Evolutionary conservation across 2,113 vertebrate genomes (phyloP), one percentile per base, ranked within the genome.

Genomic region (Leptobrachium ailaonicum): DNA sequence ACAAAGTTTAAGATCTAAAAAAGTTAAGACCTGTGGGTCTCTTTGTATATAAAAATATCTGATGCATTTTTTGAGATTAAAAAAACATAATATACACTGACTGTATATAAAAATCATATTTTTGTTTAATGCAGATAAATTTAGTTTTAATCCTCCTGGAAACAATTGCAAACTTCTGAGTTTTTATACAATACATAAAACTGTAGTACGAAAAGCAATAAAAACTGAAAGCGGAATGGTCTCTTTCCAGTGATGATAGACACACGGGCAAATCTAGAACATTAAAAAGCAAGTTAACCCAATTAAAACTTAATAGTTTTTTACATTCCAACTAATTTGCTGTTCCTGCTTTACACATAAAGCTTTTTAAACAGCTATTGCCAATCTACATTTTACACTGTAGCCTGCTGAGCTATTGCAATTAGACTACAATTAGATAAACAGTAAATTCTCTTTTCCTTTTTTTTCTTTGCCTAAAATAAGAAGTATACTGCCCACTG

Each of bases 381-480:
- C 41, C 77, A 85, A 63, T 76, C 86, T 8, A 0, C 82, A 84
- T 88, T 82, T 90, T 86, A 45, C 73, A 85, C 82, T 42, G 76
- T 83, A 87, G 78, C 89, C 88, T 3, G 85, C 91, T 87, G 90
- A 86, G 92, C 85, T 84, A 63, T 87, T 84, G 89, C 90, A 91
- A 92, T 93, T 91, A 91, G 91, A 87, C 87, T 88, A 89, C 89
- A 91, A 91, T 92, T 91, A 93, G 89, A 87, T 76, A 47, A 80
- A 82, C 88, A 89, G 82, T 85, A 86, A 87, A 88, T 88, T 86
- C 60, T 50, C 6, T 60, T 60, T 60, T 50, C 14, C 7, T 20
- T 3, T 72, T 43, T 41, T 72, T 32, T 72, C 14, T 13, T 64
- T 76, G 54, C 84, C 12, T 62, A 86, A 87, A 85, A 82, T 77